Evolutionary conservation across 2,888 invertebrate species (phyloP), one percentile per base, ranked within the genome.

Genomic region (Spisula subtruncata): DNA sequence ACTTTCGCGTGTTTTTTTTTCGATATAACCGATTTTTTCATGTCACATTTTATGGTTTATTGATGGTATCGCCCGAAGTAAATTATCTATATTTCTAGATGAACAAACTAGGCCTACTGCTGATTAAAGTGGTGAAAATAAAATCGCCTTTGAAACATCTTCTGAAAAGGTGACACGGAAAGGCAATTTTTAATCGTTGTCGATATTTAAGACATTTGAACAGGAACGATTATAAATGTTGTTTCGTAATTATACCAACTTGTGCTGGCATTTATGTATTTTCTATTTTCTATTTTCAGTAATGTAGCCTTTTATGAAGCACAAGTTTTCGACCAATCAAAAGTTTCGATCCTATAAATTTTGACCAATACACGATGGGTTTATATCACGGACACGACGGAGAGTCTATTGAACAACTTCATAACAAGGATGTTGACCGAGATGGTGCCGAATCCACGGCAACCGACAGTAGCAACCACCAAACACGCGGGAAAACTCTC

Each of bases 401-500:
- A 0, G 93, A 87, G 71, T 93, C 93, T 16, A 83, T 90, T 8
- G 93, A 93, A 60, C 88, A 91, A 16, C 88, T 93, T 18, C 91
- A 93, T 66, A 89, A 89, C 56, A 75, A 75, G 75, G 88, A 91
- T 29, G 54, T 81, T 16, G 91, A 91, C 51, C 60, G 89, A 29
- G 91, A 91, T 29, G 91, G 88, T 12, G 88, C 83, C 25, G 91
- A 89, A 81, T 90, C 90, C 48, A 48, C 86, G 32, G 60, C 89
- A 25, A 85, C 91, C n/a, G 89, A 82, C 10, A 89, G 88, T 86
- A 66, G 85, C 85, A 91, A 81, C 79, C 82, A 51, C 56, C 81
- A 85, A 29, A 84, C 90, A 81, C 90, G 90, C 86, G 92, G 92
- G 84, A 93, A 93, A 88, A 86, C 92, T 82, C 93, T 94, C 92